These are phyloP conservation scores for Odontothrips loti DNA, from an alignment of 2,888 invertebrate genomes.

Conservation along the genomic window DNA sequence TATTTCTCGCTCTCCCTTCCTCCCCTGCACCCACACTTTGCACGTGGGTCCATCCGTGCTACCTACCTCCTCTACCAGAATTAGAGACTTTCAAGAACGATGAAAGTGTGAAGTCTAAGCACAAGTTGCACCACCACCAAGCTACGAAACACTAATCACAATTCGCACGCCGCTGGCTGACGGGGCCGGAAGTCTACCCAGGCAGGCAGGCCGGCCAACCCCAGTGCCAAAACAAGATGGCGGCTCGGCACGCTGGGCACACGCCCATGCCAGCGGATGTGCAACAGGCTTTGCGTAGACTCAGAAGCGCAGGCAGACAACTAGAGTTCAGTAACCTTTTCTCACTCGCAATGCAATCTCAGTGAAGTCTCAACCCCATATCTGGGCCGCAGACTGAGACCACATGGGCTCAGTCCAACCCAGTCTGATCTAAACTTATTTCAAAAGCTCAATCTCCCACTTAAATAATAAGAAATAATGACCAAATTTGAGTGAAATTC, in stretches of 20 bases:
- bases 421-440: neutral
- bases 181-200: too few species aligned
- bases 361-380: neutral
- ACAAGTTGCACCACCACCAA: too few species aligned
- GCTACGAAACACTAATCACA: too few species aligned
- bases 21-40: neutral
- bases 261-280: neutral
- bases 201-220: neutral
- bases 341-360: too few species aligned
- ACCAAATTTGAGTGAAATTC: constrained; percentile 4
- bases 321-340: neutral
- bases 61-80: too few species aligned
- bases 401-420: neutral
- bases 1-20: neutral
- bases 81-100: too few species aligned
- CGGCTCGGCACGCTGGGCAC: neutral
- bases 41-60: too few species aligned
- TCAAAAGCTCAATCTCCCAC: neutral
- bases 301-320: neutral
- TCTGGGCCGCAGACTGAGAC: neutral
- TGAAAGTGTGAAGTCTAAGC: too few species aligned
- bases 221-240: constrained; percentile 8
- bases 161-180: too few species aligned
- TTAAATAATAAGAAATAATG: neutral
- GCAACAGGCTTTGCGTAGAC: neutral